Evolutionary conservation across 2,113 vertebrate species (phyloP), one percentile per base, ranked within the genome.

Genomic region (Pedionomus torquatus): DNA sequence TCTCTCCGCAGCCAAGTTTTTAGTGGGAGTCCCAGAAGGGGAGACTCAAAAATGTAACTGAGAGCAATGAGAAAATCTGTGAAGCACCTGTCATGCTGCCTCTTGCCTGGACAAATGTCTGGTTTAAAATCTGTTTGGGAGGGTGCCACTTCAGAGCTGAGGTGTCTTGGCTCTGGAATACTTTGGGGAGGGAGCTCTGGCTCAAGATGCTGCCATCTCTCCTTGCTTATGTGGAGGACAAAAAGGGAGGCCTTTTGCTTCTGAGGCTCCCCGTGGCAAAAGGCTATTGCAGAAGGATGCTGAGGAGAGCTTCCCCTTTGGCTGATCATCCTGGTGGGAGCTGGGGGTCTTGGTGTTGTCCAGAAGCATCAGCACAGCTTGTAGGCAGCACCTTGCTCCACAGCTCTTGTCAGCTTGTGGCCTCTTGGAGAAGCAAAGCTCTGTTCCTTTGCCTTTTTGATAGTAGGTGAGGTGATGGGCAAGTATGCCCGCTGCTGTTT

Each of bases 331-430:
- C 31, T 1, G 1, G 7, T 54, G 55, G 46, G n/a, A 79, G 52
- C 48, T 43, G 37, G 33, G 25, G 43, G 13, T 12, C 28, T 84
- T 1, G 0, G 20, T 43, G 61, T 12, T 5, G 0, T 68, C 49
- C 52, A 33, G 13, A 66, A 28, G 18, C 49, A n/a, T 60, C 66
- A 75, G 23, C 24, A 33, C 17, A 17, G 9, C n/a, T 51, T 46
- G 63, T 26, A 25, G 48, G 23, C 37, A 65, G 61, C 24, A 39
- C 48, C 44, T 52, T 48, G 23, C 63, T 87, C 25, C 2, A 1
- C 39, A 69, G 30, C 28, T 60, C 8, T 26, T 44, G 28, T 28
- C 0, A 1, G 25, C 37, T 70, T 0, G 0, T 68, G 63, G n/a
- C n/a, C 25, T 88, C 66, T 44, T 57, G 79, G 14, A 72, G 57